Percentiles rank a stretch among this genome's conserved stretches.
Evolutionary conservation across 2,113 vertebrate species (phyloP).

Genomic region (Tragelaphus buxtoni): DNA sequence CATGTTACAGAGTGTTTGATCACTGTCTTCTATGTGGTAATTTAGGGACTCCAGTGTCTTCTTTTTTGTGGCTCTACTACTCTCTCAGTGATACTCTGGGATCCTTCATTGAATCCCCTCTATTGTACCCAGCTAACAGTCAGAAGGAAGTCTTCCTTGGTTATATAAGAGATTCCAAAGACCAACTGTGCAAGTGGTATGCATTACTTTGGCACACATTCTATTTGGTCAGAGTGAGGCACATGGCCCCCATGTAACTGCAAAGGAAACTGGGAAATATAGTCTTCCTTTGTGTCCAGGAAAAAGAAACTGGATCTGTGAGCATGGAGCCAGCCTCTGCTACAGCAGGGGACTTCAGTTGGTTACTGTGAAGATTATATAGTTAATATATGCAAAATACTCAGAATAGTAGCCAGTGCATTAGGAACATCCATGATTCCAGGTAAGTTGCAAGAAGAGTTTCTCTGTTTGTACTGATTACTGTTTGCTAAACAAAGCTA

Average conservation of each 20-base stretch:
- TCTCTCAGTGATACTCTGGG: background rate
- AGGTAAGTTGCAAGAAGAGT: background rate
- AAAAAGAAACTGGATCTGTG: background rate
- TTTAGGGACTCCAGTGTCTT: background rate
- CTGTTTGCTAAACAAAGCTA: slow-evolving; percentile 8
- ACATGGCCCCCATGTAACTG: background rate
- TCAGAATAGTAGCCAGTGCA: background rate
- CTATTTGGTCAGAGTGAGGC: background rate
- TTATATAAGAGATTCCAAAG: background rate
- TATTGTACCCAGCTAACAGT: background rate
- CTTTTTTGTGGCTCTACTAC: background rate
- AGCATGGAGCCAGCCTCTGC: background rate
- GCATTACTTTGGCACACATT: background rate
- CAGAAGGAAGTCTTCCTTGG: background rate
- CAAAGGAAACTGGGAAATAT: background rate
- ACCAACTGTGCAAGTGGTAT: background rate
- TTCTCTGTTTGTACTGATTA: background rate
- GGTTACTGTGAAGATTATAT: background rate
- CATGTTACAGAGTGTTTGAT: background rate
- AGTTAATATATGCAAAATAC: background rate
- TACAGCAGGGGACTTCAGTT: background rate
- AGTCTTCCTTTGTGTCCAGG: background rate
- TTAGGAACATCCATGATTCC: background rate
- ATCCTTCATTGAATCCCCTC: background rate
- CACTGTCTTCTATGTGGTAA: background rate